phyloP scores from a whole-genome alignment of 2,888 invertebrate genomes.

The Tenthredo mesomela region DNA sequence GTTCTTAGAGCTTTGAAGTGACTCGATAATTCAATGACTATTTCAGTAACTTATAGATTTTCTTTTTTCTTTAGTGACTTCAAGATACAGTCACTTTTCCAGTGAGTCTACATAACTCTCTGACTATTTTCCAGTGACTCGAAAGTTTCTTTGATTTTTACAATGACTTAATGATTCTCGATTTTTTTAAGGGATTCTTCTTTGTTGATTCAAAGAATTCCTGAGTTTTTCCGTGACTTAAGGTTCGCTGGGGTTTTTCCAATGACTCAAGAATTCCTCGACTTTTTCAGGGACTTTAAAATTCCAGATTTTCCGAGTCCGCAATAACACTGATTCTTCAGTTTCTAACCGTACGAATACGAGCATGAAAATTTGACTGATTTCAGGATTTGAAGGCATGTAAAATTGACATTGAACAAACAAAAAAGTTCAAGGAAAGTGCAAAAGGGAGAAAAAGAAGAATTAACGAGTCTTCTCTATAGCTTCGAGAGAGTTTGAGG shows the following conservation, averaged over 20 bases:
- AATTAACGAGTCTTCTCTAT: not conserved
- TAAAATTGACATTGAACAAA: not conserved
- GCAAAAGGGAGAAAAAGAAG: not conserved
- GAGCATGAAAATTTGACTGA: too few relatives aligned
- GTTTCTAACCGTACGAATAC: too few relatives aligned
- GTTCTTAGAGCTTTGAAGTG: not conserved
- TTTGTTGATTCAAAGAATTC: not conserved
- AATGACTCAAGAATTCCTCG: not conserved
- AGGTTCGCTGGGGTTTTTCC: not conserved
- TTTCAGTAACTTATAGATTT: not conserved
- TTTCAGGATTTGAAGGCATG: not conserved
- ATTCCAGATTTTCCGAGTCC: not conserved
- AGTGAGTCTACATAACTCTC: not conserved
- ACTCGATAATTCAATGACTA: not conserved
- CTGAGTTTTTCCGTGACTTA: not conserved
- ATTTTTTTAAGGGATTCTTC: not conserved
- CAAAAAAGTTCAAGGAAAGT: not conserved
- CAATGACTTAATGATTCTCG: not conserved
- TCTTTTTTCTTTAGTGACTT: not conserved
- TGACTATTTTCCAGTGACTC: not conserved
- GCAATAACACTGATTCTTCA: too few relatives aligned
- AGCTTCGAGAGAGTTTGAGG: not conserved
- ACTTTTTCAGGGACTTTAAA: not conserved
- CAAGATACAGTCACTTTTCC: not conserved
- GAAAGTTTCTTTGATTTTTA: not conserved